Base-by-base conservation (phyloP, 1,140 invertebrate species). In the Drepana arcuata region DNA sequence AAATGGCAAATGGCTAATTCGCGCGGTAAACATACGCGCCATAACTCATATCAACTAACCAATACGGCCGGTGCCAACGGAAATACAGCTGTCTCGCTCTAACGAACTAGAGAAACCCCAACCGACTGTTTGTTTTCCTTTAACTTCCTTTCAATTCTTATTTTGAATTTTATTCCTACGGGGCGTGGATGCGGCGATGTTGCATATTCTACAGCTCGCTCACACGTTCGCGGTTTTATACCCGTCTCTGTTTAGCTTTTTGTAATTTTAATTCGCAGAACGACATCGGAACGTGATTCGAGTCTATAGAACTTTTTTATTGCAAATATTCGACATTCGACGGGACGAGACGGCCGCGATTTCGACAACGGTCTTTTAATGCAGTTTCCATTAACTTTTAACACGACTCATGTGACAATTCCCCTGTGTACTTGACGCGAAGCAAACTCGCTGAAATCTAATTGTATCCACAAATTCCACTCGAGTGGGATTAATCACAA, bases 241-340 rank as follows among this genome's bases (percentile, higher is more conserved):
- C 33, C 48, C 45, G 57, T 74, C 69, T 60, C 63, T 36, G 45
- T 80, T 67, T 63, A 26, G 58, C 73, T 81, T 81, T 81, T 81
- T 81, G 77, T 74, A 74, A 78, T 74, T 81, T 80, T 81, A 81
- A 81, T 81, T 81, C 77, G 73, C 63, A 67, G 73, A 78, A 81
- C 71, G 63, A 56, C 69, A 64, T 73, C 71, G 66, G 56, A 60
- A 81, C 73, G 73, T 78, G 75, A 75, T 74, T 74, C 56, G 70
- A 72, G 67, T 77, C 53, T 61, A 65, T 68, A 77, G 55, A 72
- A 49, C 33, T 67, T 78, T 77, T 80, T 80, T 77, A 69, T 77
- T 68, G 65, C 53, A 60, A 60, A 75, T 57, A 60, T 72, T 74
- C 52, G 58, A 65, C 73, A 75, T 77, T 69, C 67, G 67, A 41